Base-by-base conservation (phyloP, 2,113 vertebrate genomes). In the Gavia stellata region DNA sequence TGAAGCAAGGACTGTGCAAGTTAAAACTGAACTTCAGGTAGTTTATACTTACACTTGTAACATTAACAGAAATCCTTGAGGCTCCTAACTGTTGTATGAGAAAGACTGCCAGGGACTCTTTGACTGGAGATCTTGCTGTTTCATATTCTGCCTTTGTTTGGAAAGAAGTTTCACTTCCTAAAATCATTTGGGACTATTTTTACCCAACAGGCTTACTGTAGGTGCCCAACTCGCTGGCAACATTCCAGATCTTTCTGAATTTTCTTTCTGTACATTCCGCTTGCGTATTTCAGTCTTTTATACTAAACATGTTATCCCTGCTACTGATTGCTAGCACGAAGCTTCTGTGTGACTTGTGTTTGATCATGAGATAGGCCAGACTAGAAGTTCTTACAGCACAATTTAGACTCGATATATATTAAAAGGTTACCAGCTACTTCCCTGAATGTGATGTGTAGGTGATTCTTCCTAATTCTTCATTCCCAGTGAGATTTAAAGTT, bases 371-470 rank as follows among this genome's bases (percentile, higher is more conserved):
- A 73, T 10, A 79, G 14, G n/a, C 17, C 68, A 66, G 33, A 80
- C 23, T 28, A 45, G 8, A 88, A 81, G n/a, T 17, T 71, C 16
- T 62, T 58, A 55, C 5, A 86, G n/a, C 4, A 56, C 33, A 86
- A 24, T 38, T 88, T 33, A 62, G 20, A 53, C 12, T 75, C 8
- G 0, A 88, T 24, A 25, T 10, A 7, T 44, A 75, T 20, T 45
- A 86, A 68, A 34, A 7, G 2, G 49, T 33, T 78, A 77, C 19
- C 45, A 81, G 55, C 33, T 84, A 62, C 36, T 58, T 90, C 72
- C 3, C 38, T 50, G 6, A 42, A 58, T 1, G 0, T 6, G 10
- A 49, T 6, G 9, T 1, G 3, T 14, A 81, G 10, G 29, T 26
- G 17, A 65, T 77, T 89, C n/a, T 73, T 70, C 29, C 47, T 38